A percentile compares a stretch with the other conserved stretches of the same genome.
Evolutionary conservation across 2,888 invertebrate species (phyloP).

Genomic region (Chloroclysta siterata): DNA sequence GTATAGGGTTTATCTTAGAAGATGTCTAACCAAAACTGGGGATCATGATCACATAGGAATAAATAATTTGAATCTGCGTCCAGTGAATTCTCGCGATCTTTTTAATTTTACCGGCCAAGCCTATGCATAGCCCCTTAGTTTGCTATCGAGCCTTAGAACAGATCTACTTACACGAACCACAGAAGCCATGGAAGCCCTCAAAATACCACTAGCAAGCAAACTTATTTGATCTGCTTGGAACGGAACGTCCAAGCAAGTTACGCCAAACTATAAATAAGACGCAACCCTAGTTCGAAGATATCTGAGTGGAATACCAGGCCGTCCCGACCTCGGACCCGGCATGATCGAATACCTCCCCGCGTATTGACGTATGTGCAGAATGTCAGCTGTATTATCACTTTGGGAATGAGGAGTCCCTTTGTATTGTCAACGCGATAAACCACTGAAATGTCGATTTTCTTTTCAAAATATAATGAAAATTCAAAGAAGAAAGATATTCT

Average conservation of each 20-base stretch:
- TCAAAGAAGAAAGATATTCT: neutral
- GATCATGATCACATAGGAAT: too few relatives aligned
- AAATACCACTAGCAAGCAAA: neutral
- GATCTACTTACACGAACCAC: too few relatives aligned
- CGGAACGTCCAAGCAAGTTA: neutral
- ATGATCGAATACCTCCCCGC: conserved; percentile 66
- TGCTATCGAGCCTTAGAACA: too few relatives aligned
- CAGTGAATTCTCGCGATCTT: too few relatives aligned
- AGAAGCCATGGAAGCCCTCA: neutral
- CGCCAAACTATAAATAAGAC: neutral
- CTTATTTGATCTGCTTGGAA: neutral
- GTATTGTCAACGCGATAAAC: neutral
- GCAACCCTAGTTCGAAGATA: conserved; percentile 54
- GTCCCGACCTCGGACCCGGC: conserved; percentile 57
- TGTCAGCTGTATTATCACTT: conserved; percentile 26
- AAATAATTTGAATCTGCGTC: too few relatives aligned
- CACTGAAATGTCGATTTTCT: neutral
- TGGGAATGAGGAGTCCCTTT: conserved; percentile 3
- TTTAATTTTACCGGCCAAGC: too few relatives aligned
- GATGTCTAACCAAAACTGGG: too few relatives aligned
- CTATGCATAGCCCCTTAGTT: too few relatives aligned
- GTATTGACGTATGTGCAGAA: conserved; percentile 42
- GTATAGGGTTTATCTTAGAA: too few relatives aligned
- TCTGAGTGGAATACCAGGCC: conserved; percentile 75
- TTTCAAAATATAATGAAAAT: too few relatives aligned